Conservation (phyloP, 2,888 invertebrate species). For the Parnassius orleans region DNA sequence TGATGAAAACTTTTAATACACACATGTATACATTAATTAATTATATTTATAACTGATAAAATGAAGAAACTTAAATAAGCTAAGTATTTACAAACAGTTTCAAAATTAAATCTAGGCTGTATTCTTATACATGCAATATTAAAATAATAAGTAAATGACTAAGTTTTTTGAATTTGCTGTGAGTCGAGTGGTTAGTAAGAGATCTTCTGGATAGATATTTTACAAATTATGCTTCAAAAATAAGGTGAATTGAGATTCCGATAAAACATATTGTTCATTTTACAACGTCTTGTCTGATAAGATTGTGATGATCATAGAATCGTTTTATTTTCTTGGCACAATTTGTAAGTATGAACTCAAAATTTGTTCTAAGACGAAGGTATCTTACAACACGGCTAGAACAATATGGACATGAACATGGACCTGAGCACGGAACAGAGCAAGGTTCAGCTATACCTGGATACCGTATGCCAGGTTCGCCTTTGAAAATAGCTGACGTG, state of each 20-base stretch:
- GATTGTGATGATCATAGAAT: too few species aligned
- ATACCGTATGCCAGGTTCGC: not conserved
- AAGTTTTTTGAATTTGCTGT: not conserved
- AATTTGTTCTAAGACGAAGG: not conserved
- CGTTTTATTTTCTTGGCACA: not conserved
- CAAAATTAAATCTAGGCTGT: not conserved
- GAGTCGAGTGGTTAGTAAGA: too few species aligned
- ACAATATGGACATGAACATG: too few species aligned
- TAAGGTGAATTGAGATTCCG: not conserved
- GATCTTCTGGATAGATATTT: not conserved
- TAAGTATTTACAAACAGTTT: not conserved
- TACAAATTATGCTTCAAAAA: not conserved
- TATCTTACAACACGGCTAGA: not conserved
- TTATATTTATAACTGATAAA: not conserved
- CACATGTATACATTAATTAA: not conserved
- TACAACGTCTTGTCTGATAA: not conserved
- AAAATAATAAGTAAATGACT: not conserved
- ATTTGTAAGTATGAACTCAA: not conserved
- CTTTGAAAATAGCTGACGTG: slow-evolving; percentile 25
- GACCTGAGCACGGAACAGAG: not conserved
- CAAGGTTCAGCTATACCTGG: not conserved
- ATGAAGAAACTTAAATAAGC: not conserved
- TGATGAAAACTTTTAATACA: not conserved
- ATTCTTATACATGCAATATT: not conserved
- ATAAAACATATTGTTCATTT: not conserved